Evolutionary conservation across 2,888 invertebrate species (phyloP), one percentile per base, ranked within the genome.

Genomic region (Apodemia duryi): DNA sequence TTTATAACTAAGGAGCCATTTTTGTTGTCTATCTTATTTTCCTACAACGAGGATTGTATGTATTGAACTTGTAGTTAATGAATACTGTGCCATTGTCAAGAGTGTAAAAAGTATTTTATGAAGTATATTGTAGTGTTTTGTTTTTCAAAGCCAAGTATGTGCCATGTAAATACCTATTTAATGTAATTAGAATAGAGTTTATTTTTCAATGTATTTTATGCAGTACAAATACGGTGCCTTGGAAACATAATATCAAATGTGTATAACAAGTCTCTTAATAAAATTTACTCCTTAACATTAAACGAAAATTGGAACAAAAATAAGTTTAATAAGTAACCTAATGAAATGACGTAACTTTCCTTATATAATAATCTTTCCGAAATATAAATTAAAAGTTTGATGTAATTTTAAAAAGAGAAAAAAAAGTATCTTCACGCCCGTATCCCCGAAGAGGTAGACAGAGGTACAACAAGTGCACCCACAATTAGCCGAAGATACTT

Each of bases 101-200:
- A 77, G 72, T 79, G 75, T 76, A 76, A 63, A 72, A 76, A 74
- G 68, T 70, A 68, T 68, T 66, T 67, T 67, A 72, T 70, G 70
- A 65, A 69, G 68, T 62, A 46, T 46, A 46, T 68, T 67, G 65
- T 69, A 71, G 70, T 69, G 72, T 70, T 70, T 49, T 73, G 71
- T 74, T 71, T 67, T 70, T 77, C 78, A 83, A 86, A 84, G 78
- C 81, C 81, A 69, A 81, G 75, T 74, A 81, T 78, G 89, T 90
- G 90, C 90, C 90, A 90, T 90, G 86, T 88, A 85, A 79, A 85
- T 85, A 85, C 82, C 76, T 80, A 77, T 73, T 70, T 67, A 72
- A 73, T 69, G 65, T 73, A 75, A 75, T 75, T 75, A 77, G 75
- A 62, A 67, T 74, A 71, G 71, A 49, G 66, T 64, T 68, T 67